Percentiles rank a stretch among this genome's conserved stretches.
phyloP scores from a whole-genome alignment of 2,797 vertebrate species.

The Microtus obscurus region DNA sequence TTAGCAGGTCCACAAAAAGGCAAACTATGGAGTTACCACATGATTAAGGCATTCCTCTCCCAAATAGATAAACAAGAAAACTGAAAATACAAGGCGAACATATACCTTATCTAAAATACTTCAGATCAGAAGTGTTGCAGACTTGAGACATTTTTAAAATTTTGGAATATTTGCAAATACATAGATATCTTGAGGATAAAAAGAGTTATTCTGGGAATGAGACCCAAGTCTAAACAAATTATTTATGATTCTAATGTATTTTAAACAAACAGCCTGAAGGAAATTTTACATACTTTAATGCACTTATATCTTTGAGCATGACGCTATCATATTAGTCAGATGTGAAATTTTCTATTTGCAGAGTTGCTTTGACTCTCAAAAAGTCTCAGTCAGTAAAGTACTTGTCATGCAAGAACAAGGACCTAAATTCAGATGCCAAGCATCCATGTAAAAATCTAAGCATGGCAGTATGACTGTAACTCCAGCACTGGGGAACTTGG shows the following conservation, averaged over 20 bases:
- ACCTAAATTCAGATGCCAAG: not conserved
- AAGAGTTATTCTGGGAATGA: not conserved
- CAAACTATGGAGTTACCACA: slow-evolving; percentile 27
- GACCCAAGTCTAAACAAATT: not conserved
- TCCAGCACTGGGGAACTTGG: not conserved
- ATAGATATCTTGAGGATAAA: slow-evolving; percentile 3
- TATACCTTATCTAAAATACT: not conserved
- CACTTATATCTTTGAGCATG: not conserved
- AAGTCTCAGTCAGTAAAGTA: not conserved
- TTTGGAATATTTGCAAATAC: not conserved
- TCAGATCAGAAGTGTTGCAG: not conserved
- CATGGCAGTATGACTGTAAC: not conserved
- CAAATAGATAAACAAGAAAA: slow-evolving; percentile 10
- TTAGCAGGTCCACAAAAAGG: slow-evolving; percentile 36
- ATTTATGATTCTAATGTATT: not conserved
- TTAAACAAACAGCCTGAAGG: not conserved
- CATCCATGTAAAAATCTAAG: not conserved
- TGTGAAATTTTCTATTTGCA: not conserved
- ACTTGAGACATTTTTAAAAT: not conserved
- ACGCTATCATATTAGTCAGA: not conserved
- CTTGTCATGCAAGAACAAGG: not conserved
- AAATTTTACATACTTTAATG: slow-evolving; percentile 1
- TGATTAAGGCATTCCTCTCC: slow-evolving; percentile 12
- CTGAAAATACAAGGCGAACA: not conserved
- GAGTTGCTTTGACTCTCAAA: not conserved